phyloP scores from a whole-genome alignment of 1,140 invertebrate genomes.

The Bombus sylvicola region DNA sequence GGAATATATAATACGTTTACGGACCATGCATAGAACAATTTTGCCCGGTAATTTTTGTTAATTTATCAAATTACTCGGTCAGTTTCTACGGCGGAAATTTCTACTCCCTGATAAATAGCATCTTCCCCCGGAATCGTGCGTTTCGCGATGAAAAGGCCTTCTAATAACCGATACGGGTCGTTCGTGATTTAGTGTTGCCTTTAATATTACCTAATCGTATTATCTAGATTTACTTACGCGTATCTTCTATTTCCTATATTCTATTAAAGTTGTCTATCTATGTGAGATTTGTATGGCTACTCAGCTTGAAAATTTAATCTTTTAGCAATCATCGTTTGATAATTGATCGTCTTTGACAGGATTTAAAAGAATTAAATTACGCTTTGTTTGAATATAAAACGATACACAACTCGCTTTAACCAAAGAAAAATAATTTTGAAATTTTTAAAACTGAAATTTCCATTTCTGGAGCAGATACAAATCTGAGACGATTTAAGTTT shows the following conservation, averaged over 20 bases:
- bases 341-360: too few relatives aligned
- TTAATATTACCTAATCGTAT: slow-evolving; percentile 4
- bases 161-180: slow-evolving; percentile 35
- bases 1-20: slow-evolving; percentile 3
- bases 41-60: slow-evolving; percentile 23
- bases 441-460: background rate
- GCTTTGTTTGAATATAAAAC: too few relatives aligned
- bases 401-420: background rate
- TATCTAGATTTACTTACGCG: background rate
- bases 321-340: too few relatives aligned
- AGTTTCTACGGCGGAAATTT: background rate
- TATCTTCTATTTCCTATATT: background rate
- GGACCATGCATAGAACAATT: slow-evolving; percentile 10
- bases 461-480: background rate
- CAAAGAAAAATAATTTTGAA: background rate
- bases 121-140: slow-evolving; percentile 6
- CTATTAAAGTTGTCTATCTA: background rate
- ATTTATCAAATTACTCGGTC: slow-evolving; percentile 37
- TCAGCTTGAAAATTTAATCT: too few relatives aligned
- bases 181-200: slow-evolving; percentile 4
- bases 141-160: background rate
- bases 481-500: background rate
- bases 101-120: slow-evolving; percentile 1
- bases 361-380: too few relatives aligned
- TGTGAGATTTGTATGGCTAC: too few relatives aligned